Evolutionary conservation across 2,797 vertebrate genomes (phyloP).

Genomic region (Fringilla coelebs): DNA sequence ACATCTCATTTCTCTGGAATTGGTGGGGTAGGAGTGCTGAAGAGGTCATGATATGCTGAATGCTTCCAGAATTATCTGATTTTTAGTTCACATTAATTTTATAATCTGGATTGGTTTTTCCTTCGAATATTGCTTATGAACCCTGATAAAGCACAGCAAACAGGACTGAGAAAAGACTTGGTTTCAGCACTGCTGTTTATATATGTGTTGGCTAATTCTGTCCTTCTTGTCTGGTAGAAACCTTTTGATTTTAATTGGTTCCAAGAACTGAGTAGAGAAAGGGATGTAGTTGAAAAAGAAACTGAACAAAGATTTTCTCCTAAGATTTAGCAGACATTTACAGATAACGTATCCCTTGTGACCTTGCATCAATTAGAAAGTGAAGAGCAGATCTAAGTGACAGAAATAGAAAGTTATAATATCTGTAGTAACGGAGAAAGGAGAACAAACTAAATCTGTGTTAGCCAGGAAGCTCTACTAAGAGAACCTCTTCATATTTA

Average conservation of each 20-base stretch:
- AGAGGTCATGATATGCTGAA: not conserved
- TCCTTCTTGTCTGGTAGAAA: not conserved
- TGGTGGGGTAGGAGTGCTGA: not conserved
- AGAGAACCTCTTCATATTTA: not conserved
- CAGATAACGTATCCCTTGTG: not conserved
- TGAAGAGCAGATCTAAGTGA: not conserved
- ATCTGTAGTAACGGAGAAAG: not conserved
- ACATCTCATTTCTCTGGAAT: not conserved
- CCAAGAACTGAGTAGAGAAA: not conserved
- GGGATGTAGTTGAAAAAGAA: not conserved
- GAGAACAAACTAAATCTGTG: not conserved
- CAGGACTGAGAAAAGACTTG: not conserved
- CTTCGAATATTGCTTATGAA: conserved; percentile 16
- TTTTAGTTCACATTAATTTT: conserved; percentile 27
- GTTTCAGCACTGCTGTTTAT: not conserved
- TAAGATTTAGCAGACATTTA: not conserved
- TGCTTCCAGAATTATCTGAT: not conserved
- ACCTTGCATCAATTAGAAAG: not conserved
- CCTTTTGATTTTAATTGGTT: not conserved
- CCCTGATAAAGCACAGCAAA: not conserved
- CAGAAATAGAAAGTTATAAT: not conserved
- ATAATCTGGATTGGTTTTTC: not conserved
- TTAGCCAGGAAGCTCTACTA: not conserved
- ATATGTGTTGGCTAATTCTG: not conserved
- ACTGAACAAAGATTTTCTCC: not conserved